Evolutionary conservation across 2,113 vertebrate genomes (phyloP).

Genomic region (Malurus alboscapulatus): DNA sequence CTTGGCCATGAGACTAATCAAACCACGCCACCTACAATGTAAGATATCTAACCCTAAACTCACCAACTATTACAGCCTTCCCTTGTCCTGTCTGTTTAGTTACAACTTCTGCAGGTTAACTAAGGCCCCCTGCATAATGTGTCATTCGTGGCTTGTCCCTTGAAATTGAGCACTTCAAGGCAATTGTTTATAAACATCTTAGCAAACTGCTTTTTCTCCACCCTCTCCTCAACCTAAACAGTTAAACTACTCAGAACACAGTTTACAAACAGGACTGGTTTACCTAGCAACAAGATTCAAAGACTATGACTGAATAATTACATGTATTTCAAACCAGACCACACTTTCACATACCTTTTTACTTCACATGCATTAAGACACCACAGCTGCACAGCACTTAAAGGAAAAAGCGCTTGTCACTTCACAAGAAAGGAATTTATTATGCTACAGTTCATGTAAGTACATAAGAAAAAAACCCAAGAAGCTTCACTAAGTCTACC

Average conservation of each 20-base stretch:
- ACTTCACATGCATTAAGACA: background rate
- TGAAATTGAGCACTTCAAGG: background rate
- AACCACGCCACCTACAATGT: background rate
- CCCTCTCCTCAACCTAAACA: background rate
- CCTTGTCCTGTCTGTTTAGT: background rate
- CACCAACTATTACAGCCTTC: background rate
- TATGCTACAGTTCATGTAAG: background rate
- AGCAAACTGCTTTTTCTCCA: background rate
- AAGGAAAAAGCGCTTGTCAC: background rate
- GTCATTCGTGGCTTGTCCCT: background rate
- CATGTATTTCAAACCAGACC: background rate
- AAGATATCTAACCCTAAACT: background rate
- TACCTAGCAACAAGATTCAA: background rate
- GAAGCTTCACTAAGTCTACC: background rate
- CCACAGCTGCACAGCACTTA: background rate
- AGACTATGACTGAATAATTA: background rate
- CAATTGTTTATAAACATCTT: background rate
- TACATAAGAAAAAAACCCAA: background rate
- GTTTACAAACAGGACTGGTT: background rate
- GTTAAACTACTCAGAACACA: background rate
- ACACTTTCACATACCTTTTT: background rate
- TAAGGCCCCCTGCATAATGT: background rate
- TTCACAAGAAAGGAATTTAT: background rate
- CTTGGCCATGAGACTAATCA: background rate
- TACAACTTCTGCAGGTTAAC: background rate